Evolutionary conservation across 2,113 vertebrate species (phyloP), one percentile per base, ranked within the genome.

Genomic region (Canis aureus): DNA sequence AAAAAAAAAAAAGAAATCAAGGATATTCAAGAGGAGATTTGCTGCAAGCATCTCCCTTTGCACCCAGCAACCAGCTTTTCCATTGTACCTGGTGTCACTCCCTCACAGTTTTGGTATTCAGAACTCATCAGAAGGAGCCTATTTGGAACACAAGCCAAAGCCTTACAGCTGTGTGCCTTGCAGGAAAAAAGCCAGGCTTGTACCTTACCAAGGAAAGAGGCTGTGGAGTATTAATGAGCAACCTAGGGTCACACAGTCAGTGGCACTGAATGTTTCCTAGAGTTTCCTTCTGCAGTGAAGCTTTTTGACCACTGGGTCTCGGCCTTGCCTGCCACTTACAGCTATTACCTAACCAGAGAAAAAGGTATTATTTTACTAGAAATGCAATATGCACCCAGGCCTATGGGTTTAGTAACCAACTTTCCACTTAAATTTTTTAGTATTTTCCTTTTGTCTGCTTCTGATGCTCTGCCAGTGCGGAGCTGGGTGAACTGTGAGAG

Each of bases 371-470:
- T 15, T 92, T 96, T 83, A 92, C 67, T 78, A 81, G 86, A 96
- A 94, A 87, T 59, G 83, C 76, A 90, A 71, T 84, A 57, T 2
- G 53, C 43, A 27, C 62, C 57, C 62, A 60, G 94, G 38, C 55
- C 95, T 90, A 11, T 88, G 92, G 60, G 35, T 78, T 95, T 91
- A 79, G 55, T 59, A 80, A 67, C 55, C 53, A 43, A 93, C 38
- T 43, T 74, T 84, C 59, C 74, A 79, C 59, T 55, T 98, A 78
- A 96, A 94, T 95, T 97, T 97, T 97, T 98, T 82, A 97, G 89
- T 80, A 32, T 57, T 94, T 95, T 95, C 85, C 35, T 96, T 97
- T 49, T 78, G 71, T 95, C 66, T 95, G 92, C 27, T 49, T 51
- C 13, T 55, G 86, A 80, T 7, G 59, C 32, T 90, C 53, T 88